Evolutionary conservation across 2,888 invertebrate species (phyloP).

Genomic region (Stenodema calcarata): DNA sequence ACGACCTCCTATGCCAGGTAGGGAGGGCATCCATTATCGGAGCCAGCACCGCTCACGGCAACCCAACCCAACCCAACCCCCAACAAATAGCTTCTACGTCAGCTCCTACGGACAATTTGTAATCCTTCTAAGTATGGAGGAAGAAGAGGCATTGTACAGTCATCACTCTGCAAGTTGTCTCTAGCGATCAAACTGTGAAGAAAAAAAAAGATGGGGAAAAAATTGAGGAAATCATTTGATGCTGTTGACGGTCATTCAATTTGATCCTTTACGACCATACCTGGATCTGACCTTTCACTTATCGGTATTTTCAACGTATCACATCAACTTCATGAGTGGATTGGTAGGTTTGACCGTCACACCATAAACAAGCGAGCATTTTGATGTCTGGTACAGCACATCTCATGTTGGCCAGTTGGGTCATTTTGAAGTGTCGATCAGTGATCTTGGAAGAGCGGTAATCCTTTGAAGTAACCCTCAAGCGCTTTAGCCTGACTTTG

Average conservation of each 20-base stretch:
- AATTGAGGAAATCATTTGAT: not conserved
- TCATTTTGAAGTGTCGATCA: not conserved
- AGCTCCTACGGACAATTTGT: conserved; percentile 33
- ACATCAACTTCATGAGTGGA: not conserved
- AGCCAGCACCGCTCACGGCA: conserved; percentile 40
- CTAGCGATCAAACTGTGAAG: not conserved
- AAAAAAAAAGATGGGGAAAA: not conserved
- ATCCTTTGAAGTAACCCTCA: not conserved
- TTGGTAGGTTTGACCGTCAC: too few species aligned
- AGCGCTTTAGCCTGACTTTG: not conserved
- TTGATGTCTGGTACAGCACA: not conserved
- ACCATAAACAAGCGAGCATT: too few species aligned
- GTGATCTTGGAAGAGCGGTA: not conserved
- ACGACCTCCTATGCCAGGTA: conserved; percentile 13
- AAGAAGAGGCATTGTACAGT: not conserved
- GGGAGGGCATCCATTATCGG: conserved; percentile 44
- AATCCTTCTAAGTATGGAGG: conserved; percentile 19
- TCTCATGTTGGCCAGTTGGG: not conserved
- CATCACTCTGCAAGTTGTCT: not conserved
- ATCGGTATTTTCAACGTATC: not conserved
- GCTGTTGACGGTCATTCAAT: not conserved
- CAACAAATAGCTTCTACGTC: conserved; percentile 42
- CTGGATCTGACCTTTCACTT: not conserved
- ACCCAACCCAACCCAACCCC: not conserved
- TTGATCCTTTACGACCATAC: not conserved